Evolutionary conservation across 2,888 invertebrate species (phyloP).

Genomic region (Micropterix aruncella): DNA sequence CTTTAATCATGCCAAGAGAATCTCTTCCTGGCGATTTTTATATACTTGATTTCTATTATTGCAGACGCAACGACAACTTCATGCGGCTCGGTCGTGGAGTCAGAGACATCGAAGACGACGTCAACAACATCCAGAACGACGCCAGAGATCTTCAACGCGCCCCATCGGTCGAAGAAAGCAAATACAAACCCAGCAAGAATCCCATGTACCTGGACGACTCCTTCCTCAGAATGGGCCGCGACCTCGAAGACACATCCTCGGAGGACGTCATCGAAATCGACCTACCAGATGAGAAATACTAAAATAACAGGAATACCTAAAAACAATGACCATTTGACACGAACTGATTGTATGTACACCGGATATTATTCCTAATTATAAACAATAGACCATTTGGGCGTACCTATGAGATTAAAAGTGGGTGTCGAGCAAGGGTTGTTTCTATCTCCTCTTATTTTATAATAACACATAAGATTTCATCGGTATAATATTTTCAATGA

Average conservation of each 20-base stretch:
- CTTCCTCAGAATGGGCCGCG: not conserved
- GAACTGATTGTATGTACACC: too few species aligned
- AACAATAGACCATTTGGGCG: too few species aligned
- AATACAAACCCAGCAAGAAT: not conserved
- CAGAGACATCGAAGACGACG: conserved; percentile 6
- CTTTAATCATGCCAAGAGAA: too few species aligned
- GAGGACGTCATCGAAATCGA: not conserved
- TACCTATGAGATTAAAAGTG: too few species aligned
- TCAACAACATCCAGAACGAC: not conserved
- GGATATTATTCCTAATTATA: too few species aligned
- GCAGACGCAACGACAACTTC: conserved; percentile 10
- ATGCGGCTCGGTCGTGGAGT: conserved; percentile 9
- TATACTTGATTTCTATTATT: too few species aligned
- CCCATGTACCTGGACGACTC: not conserved
- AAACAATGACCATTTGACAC: not conserved
- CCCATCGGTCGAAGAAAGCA: not conserved
- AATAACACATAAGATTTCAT: too few species aligned
- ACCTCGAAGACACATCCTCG: not conserved
- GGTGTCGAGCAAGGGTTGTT: too few species aligned
- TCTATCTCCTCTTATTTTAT: too few species aligned
- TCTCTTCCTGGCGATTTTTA: too few species aligned
- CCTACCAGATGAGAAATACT: not conserved
- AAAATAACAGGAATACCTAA: too few species aligned
- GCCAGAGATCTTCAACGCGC: not conserved
- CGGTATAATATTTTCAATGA: too few species aligned